Evolutionary conservation across 2,113 vertebrate species (phyloP).

Genomic region (Aptenodytes forsteri): DNA sequence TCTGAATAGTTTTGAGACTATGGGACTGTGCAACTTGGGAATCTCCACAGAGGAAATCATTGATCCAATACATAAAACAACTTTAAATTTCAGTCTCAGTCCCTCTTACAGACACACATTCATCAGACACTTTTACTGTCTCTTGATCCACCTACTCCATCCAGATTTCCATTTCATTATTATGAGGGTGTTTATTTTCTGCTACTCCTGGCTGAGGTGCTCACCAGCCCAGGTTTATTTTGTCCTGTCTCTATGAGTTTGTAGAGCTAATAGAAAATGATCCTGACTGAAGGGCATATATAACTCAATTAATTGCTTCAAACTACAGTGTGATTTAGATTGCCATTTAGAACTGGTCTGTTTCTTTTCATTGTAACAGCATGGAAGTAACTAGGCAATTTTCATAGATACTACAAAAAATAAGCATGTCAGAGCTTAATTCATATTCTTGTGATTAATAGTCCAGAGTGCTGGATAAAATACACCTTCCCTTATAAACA

Average conservation of each 20-base stretch:
- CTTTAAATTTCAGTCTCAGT: neutral
- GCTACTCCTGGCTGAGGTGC: neutral
- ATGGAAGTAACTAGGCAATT: constrained; percentile 65
- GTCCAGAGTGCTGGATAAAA: constrained; percentile 25
- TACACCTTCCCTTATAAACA: neutral
- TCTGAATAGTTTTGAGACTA: neutral
- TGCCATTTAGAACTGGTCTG: constrained; percentile 52
- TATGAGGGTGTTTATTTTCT: neutral
- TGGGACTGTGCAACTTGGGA: neutral
- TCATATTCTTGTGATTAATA: constrained; percentile 61
- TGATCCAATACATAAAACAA: neutral
- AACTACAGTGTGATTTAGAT: constrained; percentile 2
- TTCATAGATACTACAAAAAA: constrained; percentile 61
- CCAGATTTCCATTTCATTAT: neutral
- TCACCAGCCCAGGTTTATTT: neutral
- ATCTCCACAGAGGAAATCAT: neutral
- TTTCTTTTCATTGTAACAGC: constrained; percentile 56
- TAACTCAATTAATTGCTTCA: constrained; percentile 65
- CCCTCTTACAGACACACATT: neutral
- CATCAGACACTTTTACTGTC: neutral
- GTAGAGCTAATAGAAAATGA: constrained; percentile 10
- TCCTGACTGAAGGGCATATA: constrained; percentile 27
- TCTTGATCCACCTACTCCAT: neutral
- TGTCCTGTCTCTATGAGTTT: neutral
- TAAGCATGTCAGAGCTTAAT: constrained; percentile 54